A percentile compares a stretch with the other conserved stretches of the same genome.
Conservation (phyloP, 2,113 vertebrate genomes). For the Chascanopsetta lugubris region DNA sequence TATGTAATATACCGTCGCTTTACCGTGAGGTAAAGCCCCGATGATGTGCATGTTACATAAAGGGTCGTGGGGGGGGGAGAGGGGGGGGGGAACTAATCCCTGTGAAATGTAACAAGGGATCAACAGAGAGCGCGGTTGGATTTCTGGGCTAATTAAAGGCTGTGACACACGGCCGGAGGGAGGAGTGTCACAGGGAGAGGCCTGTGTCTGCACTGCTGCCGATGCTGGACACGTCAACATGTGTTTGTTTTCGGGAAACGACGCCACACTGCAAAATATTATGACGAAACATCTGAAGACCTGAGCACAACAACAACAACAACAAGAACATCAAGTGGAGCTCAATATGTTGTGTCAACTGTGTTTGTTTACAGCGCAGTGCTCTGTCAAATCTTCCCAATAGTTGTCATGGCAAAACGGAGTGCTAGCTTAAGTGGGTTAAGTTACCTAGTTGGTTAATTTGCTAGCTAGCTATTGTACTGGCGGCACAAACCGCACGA, state of each 20-base stretch:
- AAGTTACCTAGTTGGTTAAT: no score
- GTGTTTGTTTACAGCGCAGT: no score
- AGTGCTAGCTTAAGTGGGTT: no score
- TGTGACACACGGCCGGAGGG: constrained; percentile 37
- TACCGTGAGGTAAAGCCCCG: constrained; percentile 1
- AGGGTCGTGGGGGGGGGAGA: constrained; percentile 14
- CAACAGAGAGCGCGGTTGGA: constrained; percentile 32
- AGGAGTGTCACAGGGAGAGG: constrained; percentile 7
- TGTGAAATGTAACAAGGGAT: constrained; percentile 62
- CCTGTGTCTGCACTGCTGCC: constrained; percentile 2
- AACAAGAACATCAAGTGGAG: no score
- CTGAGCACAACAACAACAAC: no score
- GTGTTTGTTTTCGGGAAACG: constrained; percentile 16
- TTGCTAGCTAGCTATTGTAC: no score
- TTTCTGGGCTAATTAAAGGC: constrained; percentile 60
- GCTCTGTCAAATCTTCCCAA: no score
- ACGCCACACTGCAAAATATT: neutral
- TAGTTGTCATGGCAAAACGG: no score
- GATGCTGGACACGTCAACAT: neutral
- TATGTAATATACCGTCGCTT: neutral
- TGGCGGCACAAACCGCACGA: no score
- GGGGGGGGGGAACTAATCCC: constrained; percentile 53
- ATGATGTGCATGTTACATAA: constrained; percentile 41
- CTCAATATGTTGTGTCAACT: no score
- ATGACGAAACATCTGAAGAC: neutral